A percentile compares a stretch with the other conserved stretches of the same genome.
These are phyloP conservation scores for Neotoma lepida DNA, from an alignment of 2,113 vertebrate species.

Conservation along the genomic window DNA sequence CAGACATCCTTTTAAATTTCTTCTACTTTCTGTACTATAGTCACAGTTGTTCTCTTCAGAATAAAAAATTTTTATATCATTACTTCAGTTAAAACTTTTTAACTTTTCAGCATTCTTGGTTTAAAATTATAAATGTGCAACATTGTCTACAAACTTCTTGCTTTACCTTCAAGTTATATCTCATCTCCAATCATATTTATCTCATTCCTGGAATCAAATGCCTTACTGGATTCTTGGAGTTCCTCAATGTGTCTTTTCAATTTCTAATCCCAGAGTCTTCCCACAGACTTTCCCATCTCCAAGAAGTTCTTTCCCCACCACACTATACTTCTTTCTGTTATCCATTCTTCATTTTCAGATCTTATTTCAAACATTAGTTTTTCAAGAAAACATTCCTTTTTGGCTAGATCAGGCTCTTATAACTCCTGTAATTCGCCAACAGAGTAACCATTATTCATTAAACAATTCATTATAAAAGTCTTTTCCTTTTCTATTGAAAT, in stretches of 20 bases:
- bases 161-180: neutral
- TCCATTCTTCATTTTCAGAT: conserved; percentile 29
- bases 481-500: conserved; percentile 14
- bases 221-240: neutral
- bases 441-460: conserved; percentile 35
- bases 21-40: conserved; percentile 15
- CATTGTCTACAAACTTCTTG: neutral
- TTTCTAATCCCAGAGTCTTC: conserved; percentile 1
- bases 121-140: conserved; percentile 18
- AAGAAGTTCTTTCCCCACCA: neutral
- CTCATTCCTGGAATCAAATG: neutral
- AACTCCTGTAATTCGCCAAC: neutral
- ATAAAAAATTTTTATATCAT: neutral
- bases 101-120: conserved; percentile 2
- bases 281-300: neutral
- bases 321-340: neutral
- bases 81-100: conserved; percentile 1
- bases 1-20: neutral
- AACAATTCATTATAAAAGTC: conserved; percentile 18
- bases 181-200: neutral
- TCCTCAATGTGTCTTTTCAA: neutral
- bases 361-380: conserved; percentile 43
- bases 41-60: neutral
- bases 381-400: conserved; percentile 6
- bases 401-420: neutral